Percentiles rank a stretch among this genome's conserved stretches.
These are phyloP conservation scores for Gambusia yucatana DNA, from an alignment of 2,797 vertebrate species.

Conservation along the genomic window DNA sequence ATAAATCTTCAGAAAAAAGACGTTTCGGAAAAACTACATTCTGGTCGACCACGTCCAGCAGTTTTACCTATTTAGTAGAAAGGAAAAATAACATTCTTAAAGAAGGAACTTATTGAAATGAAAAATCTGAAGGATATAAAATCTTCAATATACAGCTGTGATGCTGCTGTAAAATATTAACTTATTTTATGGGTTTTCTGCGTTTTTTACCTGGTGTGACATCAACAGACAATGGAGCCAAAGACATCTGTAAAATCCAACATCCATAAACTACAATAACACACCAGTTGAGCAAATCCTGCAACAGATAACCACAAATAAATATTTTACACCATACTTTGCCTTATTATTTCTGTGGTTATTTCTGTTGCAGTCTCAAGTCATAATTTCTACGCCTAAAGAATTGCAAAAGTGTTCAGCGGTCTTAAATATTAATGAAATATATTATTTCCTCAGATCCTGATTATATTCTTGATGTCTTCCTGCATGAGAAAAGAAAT, in stretches of 20 bases:
- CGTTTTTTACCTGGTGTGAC: background rate
- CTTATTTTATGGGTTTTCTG: background rate
- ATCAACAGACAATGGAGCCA: background rate
- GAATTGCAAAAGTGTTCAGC: background rate
- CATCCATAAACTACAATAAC: background rate
- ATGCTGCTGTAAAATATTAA: background rate
- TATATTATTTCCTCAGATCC: background rate
- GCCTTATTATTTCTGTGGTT: background rate
- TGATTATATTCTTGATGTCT: background rate
- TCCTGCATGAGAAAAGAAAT: background rate
- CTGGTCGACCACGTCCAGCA: background rate
- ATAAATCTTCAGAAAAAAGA: background rate
- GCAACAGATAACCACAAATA: background rate
- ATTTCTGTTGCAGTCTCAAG: background rate
- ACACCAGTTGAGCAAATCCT: background rate
- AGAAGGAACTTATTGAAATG: background rate
- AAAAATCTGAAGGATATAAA: background rate
- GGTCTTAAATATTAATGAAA: background rate
- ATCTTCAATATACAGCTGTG: background rate
- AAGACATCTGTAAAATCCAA: background rate
- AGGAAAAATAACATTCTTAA: background rate
- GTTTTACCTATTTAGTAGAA: background rate
- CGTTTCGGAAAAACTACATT: background rate
- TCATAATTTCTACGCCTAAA: background rate
- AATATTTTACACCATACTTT: background rate